phyloP scores from a whole-genome alignment of 2,888 invertebrate genomes.

The Yponomeuta malinellus region DNA sequence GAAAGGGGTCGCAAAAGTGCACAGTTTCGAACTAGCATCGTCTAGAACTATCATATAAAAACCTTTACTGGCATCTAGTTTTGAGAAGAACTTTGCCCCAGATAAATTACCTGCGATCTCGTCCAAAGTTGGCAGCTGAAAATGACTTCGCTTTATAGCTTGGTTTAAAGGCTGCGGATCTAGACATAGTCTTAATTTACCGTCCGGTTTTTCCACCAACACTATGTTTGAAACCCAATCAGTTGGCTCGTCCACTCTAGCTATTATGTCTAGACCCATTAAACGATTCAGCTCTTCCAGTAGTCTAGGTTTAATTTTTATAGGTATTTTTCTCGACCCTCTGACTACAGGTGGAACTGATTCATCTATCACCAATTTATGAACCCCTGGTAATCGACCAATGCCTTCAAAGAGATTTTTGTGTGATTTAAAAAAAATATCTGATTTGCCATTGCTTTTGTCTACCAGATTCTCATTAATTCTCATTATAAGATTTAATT shows the following conservation, averaged over 20 bases:
- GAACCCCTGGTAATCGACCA: constrained; percentile 16
- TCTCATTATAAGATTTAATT: constrained; percentile 8
- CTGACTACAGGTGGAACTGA: constrained; percentile 16
- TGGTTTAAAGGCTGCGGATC: constrained; percentile 20
- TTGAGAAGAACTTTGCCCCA: constrained; percentile 20
- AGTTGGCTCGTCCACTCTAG: constrained; percentile 16
- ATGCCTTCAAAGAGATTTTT: constrained; percentile 6
- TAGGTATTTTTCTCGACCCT: constrained; percentile 18
- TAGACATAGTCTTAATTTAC: constrained; percentile 18
- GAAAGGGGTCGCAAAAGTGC: constrained; percentile 19
- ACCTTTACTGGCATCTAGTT: constrained; percentile 19
- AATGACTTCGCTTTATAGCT: constrained; percentile 20
- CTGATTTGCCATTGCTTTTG: background rate
- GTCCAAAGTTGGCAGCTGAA: constrained; percentile 20
- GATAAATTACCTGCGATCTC: constrained; percentile 18
- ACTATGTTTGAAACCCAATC: constrained; percentile 21
- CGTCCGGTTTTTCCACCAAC: constrained; percentile 16
- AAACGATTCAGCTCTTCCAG: constrained; percentile 9
- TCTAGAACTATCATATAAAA: constrained; percentile 20
- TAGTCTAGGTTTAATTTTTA: constrained; percentile 13
- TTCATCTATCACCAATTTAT: constrained; percentile 15
- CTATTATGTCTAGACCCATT: constrained; percentile 15
- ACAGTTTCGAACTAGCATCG: constrained; percentile 17
- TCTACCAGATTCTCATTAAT: constrained; percentile 8
- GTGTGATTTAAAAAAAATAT: background rate